Evolutionary conservation across 1,140 invertebrate species (phyloP).

Genomic region (Antheraea mylitta): DNA sequence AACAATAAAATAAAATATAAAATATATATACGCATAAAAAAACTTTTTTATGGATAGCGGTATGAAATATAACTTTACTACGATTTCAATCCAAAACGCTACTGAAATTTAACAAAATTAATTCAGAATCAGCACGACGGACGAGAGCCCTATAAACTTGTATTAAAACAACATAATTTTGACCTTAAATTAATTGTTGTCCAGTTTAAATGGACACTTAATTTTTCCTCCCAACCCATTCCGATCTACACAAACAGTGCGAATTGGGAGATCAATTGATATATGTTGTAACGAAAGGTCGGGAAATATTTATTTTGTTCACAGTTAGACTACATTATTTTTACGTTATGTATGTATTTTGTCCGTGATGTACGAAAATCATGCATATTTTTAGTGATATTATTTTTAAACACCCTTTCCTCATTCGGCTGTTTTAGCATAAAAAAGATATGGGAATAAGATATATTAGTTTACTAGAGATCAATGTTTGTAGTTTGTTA

Average conservation of each 20-base stretch:
- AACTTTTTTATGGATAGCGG: too few species aligned
- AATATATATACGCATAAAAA: too few species aligned
- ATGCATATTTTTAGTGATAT: background rate
- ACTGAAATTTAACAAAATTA: slow-evolving; percentile 3
- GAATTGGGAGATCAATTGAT: slow-evolving; percentile 19
- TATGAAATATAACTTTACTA: too few species aligned
- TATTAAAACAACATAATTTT: slow-evolving; percentile 26
- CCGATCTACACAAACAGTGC: background rate
- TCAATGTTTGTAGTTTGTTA: too few species aligned
- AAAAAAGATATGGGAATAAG: background rate
- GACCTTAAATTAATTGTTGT: slow-evolving; percentile 20
- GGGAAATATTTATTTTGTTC: slow-evolving; percentile 28
- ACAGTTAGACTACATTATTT: slow-evolving; percentile 15
- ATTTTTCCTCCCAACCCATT: background rate
- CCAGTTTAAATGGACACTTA: slow-evolving; percentile 12
- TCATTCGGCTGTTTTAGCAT: background rate
- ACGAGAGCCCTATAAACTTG: slow-evolving; percentile 19
- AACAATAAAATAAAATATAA: too few species aligned
- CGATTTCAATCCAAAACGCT: too few species aligned
- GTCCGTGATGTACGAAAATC: slow-evolving; percentile 6
- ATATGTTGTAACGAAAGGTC: slow-evolving; percentile 20
- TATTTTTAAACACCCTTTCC: background rate
- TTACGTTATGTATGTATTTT: slow-evolving; percentile 7
- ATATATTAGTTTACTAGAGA: too few species aligned
- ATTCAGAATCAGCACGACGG: slow-evolving; percentile 10